These are phyloP conservation scores for Cynopterus brachyotis DNA, from an alignment of 2,113 vertebrate genomes.

Conservation along the genomic window DNA sequence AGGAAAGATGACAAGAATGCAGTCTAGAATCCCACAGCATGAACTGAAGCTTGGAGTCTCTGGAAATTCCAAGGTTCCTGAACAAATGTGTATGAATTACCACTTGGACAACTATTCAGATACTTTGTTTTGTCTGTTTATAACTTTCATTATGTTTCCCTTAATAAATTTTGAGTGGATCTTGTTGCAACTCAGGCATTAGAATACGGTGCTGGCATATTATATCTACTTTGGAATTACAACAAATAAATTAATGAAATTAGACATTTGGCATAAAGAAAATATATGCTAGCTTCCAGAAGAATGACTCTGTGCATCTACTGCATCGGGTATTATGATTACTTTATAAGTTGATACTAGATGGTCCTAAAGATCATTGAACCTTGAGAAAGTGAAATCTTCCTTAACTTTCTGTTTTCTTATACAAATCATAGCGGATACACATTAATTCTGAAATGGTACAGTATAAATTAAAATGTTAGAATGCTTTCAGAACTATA, in stretches of 20 bases:
- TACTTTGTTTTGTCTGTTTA: neutral
- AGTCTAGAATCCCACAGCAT: neutral
- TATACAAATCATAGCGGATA: neutral
- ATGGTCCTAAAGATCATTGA: neutral
- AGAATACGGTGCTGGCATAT: neutral
- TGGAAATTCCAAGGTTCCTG: neutral
- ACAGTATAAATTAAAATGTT: neutral
- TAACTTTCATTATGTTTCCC: neutral
- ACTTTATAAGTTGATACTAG: neutral
- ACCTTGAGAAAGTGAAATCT: neutral
- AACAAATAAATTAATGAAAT: conserved; percentile 38
- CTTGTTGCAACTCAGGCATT: neutral
- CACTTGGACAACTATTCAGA: neutral
- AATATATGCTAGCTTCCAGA: neutral
- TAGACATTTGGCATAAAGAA: neutral
- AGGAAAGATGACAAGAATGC: neutral
- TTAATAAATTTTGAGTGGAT: neutral
- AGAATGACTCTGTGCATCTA: neutral
- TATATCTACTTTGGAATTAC: neutral
- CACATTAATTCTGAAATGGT: neutral
- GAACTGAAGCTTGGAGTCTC: neutral
- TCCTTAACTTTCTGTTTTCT: neutral
- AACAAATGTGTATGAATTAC: neutral
- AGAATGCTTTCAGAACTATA: neutral
- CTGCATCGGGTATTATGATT: neutral